Percentiles rank a stretch among this genome's conserved stretches.
phyloP scores from a whole-genome alignment of 2,888 invertebrate species.

The Cristatella mucedo region DNA sequence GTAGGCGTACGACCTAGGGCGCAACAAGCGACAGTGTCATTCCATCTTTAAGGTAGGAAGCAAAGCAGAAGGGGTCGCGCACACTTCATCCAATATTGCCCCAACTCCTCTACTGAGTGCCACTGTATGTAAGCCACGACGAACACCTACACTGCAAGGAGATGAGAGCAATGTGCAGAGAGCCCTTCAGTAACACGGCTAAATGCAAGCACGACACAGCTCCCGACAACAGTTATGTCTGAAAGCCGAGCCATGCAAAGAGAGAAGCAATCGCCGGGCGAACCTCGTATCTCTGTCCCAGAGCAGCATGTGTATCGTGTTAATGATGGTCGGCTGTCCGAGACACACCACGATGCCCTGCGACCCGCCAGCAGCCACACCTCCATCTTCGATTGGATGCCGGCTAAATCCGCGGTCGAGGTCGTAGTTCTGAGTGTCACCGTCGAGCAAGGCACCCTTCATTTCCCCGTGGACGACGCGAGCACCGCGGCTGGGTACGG shows the following conservation, averaged over 20 bases:
- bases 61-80: no score
- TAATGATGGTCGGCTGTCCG: conserved; percentile 60
- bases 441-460: conserved; percentile 69
- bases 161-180: no score
- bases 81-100: neutral
- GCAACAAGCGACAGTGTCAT: no score
- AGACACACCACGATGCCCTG: conserved; percentile 72
- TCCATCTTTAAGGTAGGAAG: no score
- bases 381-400: conserved; percentile 62
- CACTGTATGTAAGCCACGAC: no score
- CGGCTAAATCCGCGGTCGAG: conserved; percentile 74
- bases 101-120: neutral
- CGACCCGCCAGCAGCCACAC: no score
- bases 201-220: no score
- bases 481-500: conserved; percentile 60
- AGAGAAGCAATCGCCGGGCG: conserved; percentile 12
- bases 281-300: conserved; percentile 81
- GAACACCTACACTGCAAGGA: no score
- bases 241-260: no score
- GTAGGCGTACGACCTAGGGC: conserved; percentile 71
- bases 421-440: conserved; percentile 47
- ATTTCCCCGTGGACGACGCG: conserved; percentile 78
- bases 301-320: conserved; percentile 74
- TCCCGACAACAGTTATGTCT: no score
- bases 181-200: no score